Percentiles rank a stretch among this genome's conserved stretches.
phyloP scores from a whole-genome alignment of 2,888 invertebrate genomes.

The Priocnemis perturbator region DNA sequence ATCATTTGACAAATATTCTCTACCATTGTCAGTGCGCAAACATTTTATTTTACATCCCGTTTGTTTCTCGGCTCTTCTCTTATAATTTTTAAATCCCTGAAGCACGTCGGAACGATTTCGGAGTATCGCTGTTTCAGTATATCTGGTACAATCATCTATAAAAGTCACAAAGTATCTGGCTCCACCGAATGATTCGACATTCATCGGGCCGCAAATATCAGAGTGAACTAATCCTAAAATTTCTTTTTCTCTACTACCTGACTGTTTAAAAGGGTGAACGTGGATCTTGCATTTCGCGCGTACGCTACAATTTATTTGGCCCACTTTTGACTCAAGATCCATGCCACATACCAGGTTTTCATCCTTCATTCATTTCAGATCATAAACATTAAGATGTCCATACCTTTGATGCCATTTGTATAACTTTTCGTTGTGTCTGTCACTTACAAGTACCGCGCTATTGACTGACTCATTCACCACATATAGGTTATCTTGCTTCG shows the following conservation, averaged over 20 bases:
- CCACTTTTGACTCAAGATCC: slow-evolving; percentile 4
- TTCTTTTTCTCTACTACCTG: slow-evolving; percentile 21
- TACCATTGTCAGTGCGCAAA: slow-evolving; percentile 37
- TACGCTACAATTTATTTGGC: slow-evolving; percentile 20
- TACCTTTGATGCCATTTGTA: slow-evolving; percentile 33
- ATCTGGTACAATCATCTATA: slow-evolving; percentile 36
- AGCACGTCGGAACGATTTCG: slow-evolving; percentile 25
- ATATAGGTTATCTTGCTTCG: slow-evolving; percentile 4
- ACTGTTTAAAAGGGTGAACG: slow-evolving; percentile 27
- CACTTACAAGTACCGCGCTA: no score
- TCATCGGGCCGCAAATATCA: slow-evolving; percentile 44
- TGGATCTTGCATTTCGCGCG: slow-evolving; percentile 39
- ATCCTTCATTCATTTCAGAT: slow-evolving; percentile 29
- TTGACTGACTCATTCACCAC: slow-evolving; percentile 7
- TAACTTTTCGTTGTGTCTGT: no score
- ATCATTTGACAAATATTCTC: slow-evolving; percentile 39
- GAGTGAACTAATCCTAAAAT: slow-evolving; percentile 40
- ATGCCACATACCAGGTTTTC: slow-evolving; percentile 28
- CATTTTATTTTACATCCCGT: slow-evolving; percentile 36
- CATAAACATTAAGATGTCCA: slow-evolving; percentile 39
- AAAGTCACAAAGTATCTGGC: slow-evolving; percentile 41
- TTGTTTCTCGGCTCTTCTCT: slow-evolving; percentile 25
- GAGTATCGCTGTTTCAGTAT: slow-evolving; percentile 25
- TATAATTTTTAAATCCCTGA: slow-evolving; percentile 34
- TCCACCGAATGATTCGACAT: slow-evolving; percentile 26